Base-by-base conservation (phyloP, 1,140 invertebrate genomes). In the Diabrotica virgifera region DNA sequence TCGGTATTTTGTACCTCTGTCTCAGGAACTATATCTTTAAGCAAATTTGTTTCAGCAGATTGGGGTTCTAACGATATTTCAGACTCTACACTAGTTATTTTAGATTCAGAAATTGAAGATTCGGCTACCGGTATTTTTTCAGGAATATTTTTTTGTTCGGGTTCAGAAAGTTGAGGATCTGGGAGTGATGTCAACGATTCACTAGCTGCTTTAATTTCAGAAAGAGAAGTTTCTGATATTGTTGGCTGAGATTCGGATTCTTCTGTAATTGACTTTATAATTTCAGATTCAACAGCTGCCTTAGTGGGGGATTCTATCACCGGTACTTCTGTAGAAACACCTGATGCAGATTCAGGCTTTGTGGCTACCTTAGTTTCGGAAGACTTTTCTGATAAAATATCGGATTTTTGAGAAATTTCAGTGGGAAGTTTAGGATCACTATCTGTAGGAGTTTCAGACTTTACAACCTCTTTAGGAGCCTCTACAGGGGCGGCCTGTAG, bases 201-300 rank as follows among this genome's bases (percentile, higher is more conserved):
- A 46, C 40, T 46, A 6, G 40, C 40, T 46, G 62, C 46, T 24
- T 61, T 40, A 37, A 36, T 36, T 61, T 61, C 69, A 9, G 62
- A 59, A 38, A 66, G 62, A 36, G 65, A 56, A 55, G 66, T 9
- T 57, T 66, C 66, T n/a, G 66, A 14, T 35, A 67, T 9, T 46
- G 51, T 10, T 46, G 58, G 14, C 14, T 51, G n/a, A 35, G 36
- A 14, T 37, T 63, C 40, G n/a, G 40, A 8, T 46, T 5, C 40
- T 46, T 46, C 40, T 10, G 40, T n/a, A 10, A 58, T 36, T 5
- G 24, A 11, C 12, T 35, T 9, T 52, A 24, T 12, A 46, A 9
- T 37, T 58, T 13, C 12, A 0, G 13, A n/a, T 35, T 62, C 36
- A 36, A 55, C 36, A 6, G 56, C 36, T 24, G 56, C 56, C 6